phyloP scores from a whole-genome alignment of 2,888 invertebrate genomes.

The Therioaphis trifolii region DNA sequence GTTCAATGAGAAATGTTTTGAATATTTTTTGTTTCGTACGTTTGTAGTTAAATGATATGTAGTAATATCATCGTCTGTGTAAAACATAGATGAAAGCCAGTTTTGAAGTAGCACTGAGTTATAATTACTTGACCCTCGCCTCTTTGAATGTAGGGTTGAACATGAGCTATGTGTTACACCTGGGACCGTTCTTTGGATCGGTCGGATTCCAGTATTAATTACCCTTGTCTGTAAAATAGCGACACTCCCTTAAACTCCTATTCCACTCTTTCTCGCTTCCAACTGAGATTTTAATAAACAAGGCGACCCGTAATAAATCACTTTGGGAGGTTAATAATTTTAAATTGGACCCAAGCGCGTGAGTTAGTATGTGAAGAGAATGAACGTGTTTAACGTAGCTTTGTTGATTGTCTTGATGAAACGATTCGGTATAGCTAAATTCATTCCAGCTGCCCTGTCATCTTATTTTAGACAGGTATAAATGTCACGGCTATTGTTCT shows the following conservation, averaged over 20 bases:
- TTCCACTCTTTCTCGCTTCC: neutral
- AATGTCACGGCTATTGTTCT: neutral
- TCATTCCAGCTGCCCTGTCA: neutral
- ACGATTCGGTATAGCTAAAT: constrained; percentile 13
- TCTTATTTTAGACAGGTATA: neutral
- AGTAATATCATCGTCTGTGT: neutral
- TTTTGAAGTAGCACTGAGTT: constrained; percentile 6
- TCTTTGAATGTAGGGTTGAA: neutral
- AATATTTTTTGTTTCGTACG: neutral
- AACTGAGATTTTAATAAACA: constrained; percentile 49
- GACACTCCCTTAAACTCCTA: constrained; percentile 31
- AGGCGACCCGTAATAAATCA: constrained; percentile 46
- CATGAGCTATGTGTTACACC: constrained; percentile 42
- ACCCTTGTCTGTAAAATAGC: constrained; percentile 4
- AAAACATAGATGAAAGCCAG: neutral
- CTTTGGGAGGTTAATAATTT: constrained; percentile 45
- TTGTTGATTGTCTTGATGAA: constrained; percentile 39
- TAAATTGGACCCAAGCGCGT: constrained; percentile 30
- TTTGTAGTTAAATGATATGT: neutral
- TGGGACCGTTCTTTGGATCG: constrained; percentile 39
- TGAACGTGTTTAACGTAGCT: neutral
- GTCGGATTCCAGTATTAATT: constrained; percentile 49
- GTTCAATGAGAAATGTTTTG: no score
- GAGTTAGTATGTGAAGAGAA: neutral
- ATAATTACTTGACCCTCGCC: constrained; percentile 10